Evolutionary conservation across 2,888 invertebrate genomes (phyloP).

Genomic region (Taenaris catops): DNA sequence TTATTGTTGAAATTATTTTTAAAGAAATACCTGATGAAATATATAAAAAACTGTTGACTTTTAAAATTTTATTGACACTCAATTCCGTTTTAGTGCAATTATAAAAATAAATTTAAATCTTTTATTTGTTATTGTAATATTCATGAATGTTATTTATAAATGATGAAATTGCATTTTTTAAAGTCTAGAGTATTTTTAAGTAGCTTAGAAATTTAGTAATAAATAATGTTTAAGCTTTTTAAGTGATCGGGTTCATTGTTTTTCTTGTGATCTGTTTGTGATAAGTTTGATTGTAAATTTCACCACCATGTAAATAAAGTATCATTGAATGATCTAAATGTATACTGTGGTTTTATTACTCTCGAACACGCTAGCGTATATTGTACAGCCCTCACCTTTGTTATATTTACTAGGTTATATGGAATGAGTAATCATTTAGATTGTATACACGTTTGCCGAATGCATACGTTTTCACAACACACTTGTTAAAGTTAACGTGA

Average conservation of each 20-base stretch:
- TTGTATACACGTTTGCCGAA: too few relatives aligned
- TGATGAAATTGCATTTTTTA: background rate
- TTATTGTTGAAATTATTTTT: constrained; percentile 5
- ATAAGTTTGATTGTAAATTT: constrained; percentile 56
- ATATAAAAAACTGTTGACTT: constrained; percentile 9
- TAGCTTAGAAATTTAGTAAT: constrained; percentile 10
- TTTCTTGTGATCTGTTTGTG: constrained; percentile 52
- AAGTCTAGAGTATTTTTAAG: constrained; percentile 7
- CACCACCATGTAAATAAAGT: constrained; percentile 75
- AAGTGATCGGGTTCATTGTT: constrained; percentile 37
- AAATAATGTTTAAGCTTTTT: constrained; percentile 14
- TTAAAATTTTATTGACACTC: constrained; percentile 6
- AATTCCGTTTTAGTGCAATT: constrained; percentile 1
- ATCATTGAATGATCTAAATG: constrained; percentile 77
- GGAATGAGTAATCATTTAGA: too few relatives aligned
- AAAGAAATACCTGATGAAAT: background rate
- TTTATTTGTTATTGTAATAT: background rate
- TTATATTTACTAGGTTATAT: too few relatives aligned
- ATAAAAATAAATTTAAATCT: too few relatives aligned
- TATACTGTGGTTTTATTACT: constrained; percentile 53
- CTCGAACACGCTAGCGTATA: too few relatives aligned
- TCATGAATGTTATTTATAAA: constrained; percentile 1
- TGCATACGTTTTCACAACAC: too few relatives aligned
- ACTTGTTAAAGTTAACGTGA: too few relatives aligned
- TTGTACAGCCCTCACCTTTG: too few relatives aligned